These are phyloP conservation scores for Epirrhoe tristata DNA, from an alignment of 2,888 invertebrate species.

Conservation along the genomic window DNA sequence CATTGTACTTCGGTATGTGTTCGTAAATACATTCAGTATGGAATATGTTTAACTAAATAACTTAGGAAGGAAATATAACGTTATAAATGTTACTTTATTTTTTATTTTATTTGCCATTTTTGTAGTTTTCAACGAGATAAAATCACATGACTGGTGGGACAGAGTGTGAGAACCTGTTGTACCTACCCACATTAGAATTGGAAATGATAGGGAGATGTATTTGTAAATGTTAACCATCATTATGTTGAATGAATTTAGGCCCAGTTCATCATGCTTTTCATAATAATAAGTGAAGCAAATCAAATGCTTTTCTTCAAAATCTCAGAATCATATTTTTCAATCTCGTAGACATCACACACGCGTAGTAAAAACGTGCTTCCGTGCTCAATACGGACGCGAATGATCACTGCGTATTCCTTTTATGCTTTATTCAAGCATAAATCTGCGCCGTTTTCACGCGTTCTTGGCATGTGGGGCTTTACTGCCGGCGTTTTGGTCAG, in stretches of 20 bases:
- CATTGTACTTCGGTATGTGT: constrained; percentile 2
- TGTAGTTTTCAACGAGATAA: too few relatives aligned
- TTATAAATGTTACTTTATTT: neutral
- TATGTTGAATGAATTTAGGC: too few relatives aligned
- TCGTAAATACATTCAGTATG: neutral
- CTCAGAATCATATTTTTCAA: neutral
- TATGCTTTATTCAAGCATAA: constrained; percentile 66
- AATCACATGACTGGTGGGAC: too few relatives aligned
- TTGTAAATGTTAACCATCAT: too few relatives aligned
- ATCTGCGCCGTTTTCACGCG: constrained; percentile 61
- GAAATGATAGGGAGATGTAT: too few relatives aligned
- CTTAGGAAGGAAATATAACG: neutral
- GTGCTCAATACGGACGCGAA: constrained; percentile 28
- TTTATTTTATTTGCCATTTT: too few relatives aligned
- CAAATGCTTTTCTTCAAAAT: neutral
- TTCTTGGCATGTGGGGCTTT: constrained; percentile 41
- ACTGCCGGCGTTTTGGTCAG: constrained; percentile 40
- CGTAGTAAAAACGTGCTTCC: constrained; percentile 18
- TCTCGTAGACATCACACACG: constrained; percentile 7
- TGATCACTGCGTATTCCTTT: constrained; percentile 61
- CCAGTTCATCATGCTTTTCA: too few relatives aligned
- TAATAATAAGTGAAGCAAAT: neutral
- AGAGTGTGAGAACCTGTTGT: too few relatives aligned
- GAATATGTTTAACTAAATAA: neutral
- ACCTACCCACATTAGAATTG: too few relatives aligned